Evolutionary conservation across 2,888 invertebrate species (phyloP), one percentile per base, ranked within the genome.

Genomic region (Machimus rusticus): DNA sequence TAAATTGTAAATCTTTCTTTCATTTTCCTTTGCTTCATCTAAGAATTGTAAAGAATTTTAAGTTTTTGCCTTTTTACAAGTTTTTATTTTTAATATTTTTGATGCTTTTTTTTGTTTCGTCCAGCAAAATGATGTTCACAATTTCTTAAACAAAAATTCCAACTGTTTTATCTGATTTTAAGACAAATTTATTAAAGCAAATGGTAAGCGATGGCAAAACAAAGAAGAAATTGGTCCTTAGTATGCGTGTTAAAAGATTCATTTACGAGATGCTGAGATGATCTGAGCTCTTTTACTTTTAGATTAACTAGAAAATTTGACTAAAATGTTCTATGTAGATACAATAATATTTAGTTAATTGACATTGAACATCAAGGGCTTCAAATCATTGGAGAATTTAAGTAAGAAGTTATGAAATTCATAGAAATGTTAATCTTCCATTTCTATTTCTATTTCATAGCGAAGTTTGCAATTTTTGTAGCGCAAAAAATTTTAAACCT

Each of bases 1-100:
- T 84, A 84, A 84, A 84, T 84, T 84, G 84, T 84, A 84, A 81
- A 84, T 84, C 57, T 84, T 79, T 66, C 66, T 66, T 66, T 66
- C 66, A 66, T 84, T 84, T 84, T 84, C 34, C 28, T 74, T 84
- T 84, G n/a, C 66, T 74, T 84, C 66, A 23, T 84, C 84, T 84
- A 84, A 66, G 84, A 66, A 84, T 84, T 84, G 19, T 84, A 39
- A 66, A 66, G 84, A 84, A 37, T 84, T 81, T 81, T 28, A 81
- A 51, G 34, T 55, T 81, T 55, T 81, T 81, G 28, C 31, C 55
- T 81, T 84, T 84, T 84, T 84, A 66, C 57, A 84, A 39, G 23
- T 28, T 84, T 84, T 84, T 57, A n/a, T 66, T 66, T 84, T 66
- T 34, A n/a, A n/a, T 57, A 57, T 66, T 28, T 84, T 82, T 39